These are phyloP conservation scores for Dinothrombium tinctorium DNA, from an alignment of 1,140 invertebrate species.

Conservation along the genomic window DNA sequence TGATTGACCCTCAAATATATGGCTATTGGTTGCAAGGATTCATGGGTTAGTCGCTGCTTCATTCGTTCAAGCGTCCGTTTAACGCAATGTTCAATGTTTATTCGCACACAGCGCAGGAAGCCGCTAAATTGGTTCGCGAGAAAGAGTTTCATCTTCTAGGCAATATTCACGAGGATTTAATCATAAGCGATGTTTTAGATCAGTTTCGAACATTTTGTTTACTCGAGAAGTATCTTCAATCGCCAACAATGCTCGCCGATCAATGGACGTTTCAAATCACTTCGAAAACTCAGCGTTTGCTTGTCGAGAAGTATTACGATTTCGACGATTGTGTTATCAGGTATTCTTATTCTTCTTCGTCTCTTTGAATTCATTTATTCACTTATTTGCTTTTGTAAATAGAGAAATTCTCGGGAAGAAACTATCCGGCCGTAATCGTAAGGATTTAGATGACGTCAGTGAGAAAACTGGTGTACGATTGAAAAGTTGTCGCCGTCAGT, in stretches of 20 bases:
- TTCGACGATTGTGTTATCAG: conserved; percentile 50
- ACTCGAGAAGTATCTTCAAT: conserved; percentile 57
- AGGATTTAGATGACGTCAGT: conserved; percentile 78
- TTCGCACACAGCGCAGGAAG: conserved; percentile 7
- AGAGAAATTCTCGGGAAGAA: conserved; percentile 73
- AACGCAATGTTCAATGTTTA: conserved; percentile 4
- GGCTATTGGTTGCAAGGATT: no score
- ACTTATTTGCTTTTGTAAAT: no score
- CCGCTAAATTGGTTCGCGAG: conserved; percentile 8
- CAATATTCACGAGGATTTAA: conserved; percentile 44
- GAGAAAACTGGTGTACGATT: conserved; percentile 53
- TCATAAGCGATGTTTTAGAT: conserved; percentile 66
- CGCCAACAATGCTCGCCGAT: conserved; percentile 46
- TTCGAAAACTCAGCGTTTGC: conserved; percentile 49
- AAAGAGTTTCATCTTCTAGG: conserved; percentile 9
- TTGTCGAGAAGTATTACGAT: conserved; percentile 88
- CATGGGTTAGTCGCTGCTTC: no score
- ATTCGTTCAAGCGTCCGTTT: no score
- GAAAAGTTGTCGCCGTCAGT: conserved; percentile 47
- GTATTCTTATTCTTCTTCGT: no score
- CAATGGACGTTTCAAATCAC: conserved; percentile 77
- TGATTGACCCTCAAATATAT: no score
- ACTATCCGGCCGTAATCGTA: conserved; percentile 61
- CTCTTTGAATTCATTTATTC: no score
- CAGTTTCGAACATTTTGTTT: conserved; percentile 61